A percentile compares a stretch with the other conserved stretches of the same genome.
phyloP scores from a whole-genome alignment of 2,888 invertebrate species.

The Acanthoscelides obtectus region DNA sequence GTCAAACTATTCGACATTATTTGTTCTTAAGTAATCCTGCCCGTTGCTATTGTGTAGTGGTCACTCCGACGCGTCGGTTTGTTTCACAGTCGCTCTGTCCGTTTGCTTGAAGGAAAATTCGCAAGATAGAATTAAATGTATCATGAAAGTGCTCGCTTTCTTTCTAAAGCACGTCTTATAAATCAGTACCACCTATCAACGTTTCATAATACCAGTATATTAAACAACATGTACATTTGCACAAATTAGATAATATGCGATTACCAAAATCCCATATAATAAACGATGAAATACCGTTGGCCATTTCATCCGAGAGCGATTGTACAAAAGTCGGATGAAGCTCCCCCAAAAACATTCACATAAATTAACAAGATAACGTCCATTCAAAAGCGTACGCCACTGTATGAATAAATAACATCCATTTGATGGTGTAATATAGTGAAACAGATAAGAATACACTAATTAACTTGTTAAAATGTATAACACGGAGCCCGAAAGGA shows the following conservation, averaged over 20 bases:
- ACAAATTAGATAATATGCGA: neutral
- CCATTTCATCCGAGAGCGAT: neutral
- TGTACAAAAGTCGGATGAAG: neutral
- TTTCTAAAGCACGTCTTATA: too few species aligned
- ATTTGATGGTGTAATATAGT: neutral
- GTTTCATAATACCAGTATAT: too few species aligned
- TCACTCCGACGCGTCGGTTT: too few species aligned
- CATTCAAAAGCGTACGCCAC: neutral
- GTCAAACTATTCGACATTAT: too few species aligned
- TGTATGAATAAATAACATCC: neutral
- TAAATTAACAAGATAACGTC: neutral
- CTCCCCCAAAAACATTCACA: neutral
- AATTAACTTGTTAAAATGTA: conserved; percentile 19
- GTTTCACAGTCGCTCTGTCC: too few species aligned
- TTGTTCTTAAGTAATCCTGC: too few species aligned
- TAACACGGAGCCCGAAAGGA: neutral
- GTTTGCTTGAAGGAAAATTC: too few species aligned
- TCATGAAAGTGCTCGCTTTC: too few species aligned
- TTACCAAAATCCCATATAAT: neutral
- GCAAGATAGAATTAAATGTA: too few species aligned
- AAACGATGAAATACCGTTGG: neutral
- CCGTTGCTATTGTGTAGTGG: too few species aligned
- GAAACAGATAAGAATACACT: conserved; percentile 15
- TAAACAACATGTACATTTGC: too few species aligned
- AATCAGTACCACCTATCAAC: too few species aligned